Percentiles rank a stretch among this genome's conserved stretches.
Conservation (phyloP, 2,113 vertebrate species). For the Odontophorus gujanensis region DNA sequence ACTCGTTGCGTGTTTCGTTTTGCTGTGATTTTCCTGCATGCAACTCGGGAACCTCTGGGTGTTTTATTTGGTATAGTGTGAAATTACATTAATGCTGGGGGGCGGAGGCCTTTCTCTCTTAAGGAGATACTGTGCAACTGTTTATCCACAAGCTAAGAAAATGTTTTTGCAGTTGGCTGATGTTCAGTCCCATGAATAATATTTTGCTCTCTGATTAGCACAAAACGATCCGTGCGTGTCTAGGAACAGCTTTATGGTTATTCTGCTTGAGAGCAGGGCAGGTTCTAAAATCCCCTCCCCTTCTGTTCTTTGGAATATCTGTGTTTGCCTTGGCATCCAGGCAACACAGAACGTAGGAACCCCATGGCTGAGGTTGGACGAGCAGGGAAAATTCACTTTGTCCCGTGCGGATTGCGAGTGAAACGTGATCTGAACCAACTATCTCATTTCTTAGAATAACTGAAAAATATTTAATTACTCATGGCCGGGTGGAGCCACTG, state of each 20-base stretch:
- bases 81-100: slow-evolving; percentile 63
- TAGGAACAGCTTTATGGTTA: not conserved
- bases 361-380: not conserved
- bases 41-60: not conserved
- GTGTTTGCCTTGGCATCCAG: slow-evolving; percentile 69
- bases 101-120: slow-evolving; percentile 39
- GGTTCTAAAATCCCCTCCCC: not conserved
- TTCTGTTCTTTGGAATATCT: not conserved
- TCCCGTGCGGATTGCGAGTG: not conserved
- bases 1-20: not conserved
- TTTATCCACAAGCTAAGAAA: slow-evolving; percentile 65
- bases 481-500: not conserved
- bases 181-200: slow-evolving; percentile 38
- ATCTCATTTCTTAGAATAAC: not conserved
- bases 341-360: not conserved
- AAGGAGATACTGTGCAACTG: slow-evolving; percentile 29
- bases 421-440: not conserved
- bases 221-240: slow-evolving; percentile 15
- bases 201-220: slow-evolving; percentile 32
- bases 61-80: slow-evolving; percentile 66
- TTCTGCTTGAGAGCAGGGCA: not conserved
- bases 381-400: slow-evolving; percentile 5
- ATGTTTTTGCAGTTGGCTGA: slow-evolving; percentile 36
- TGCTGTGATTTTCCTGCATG: not conserved
- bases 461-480: slow-evolving; percentile 32